These are phyloP conservation scores for Torymus auratus DNA, from an alignment of 2,888 invertebrate species.

Conservation along the genomic window DNA sequence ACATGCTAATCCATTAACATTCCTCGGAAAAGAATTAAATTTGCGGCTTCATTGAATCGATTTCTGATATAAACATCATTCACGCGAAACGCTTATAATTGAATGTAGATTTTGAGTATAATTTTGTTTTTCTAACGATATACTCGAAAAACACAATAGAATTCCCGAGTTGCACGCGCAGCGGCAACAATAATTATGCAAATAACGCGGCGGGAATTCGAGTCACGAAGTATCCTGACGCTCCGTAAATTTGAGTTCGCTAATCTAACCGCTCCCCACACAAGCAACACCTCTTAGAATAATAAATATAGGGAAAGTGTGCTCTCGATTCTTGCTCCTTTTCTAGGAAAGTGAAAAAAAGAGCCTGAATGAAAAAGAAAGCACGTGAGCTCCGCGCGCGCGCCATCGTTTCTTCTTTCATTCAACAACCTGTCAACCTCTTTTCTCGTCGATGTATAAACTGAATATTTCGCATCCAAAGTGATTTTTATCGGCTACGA, in stretches of 20 bases:
- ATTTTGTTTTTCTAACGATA: conserved; percentile 18
- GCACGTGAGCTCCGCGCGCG: too few relatives aligned
- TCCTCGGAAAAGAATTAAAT: too few relatives aligned
- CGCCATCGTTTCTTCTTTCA: too few relatives aligned
- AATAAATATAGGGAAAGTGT: conserved; percentile 49
- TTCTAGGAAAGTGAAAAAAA: conserved; percentile 29
- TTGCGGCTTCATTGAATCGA: too few relatives aligned
- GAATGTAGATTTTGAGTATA: conserved; percentile 32
- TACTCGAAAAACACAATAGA: conserved; percentile 17
- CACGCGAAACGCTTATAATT: neutral
- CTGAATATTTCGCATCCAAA: too few relatives aligned
- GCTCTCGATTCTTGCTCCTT: conserved; percentile 8
- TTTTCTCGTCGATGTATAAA: too few relatives aligned
- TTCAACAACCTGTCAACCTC: too few relatives aligned
- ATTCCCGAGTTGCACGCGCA: neutral
- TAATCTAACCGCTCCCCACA: conserved; percentile 5
- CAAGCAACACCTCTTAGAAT: conserved; percentile 24
- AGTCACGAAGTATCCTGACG: conserved; percentile 42
- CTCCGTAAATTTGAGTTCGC: conserved; percentile 29
- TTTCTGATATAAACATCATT: neutral
- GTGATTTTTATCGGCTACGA: too few relatives aligned
- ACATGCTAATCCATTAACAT: too few relatives aligned
- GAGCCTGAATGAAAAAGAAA: neutral
- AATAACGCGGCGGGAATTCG: conserved; percentile 11
- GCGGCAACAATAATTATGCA: conserved; percentile 17